These are phyloP conservation scores for Nemopilema nomurai DNA, from an alignment of 30 jellyfish, hydroid and myxozoan species.

Conservation along the genomic window DNA sequence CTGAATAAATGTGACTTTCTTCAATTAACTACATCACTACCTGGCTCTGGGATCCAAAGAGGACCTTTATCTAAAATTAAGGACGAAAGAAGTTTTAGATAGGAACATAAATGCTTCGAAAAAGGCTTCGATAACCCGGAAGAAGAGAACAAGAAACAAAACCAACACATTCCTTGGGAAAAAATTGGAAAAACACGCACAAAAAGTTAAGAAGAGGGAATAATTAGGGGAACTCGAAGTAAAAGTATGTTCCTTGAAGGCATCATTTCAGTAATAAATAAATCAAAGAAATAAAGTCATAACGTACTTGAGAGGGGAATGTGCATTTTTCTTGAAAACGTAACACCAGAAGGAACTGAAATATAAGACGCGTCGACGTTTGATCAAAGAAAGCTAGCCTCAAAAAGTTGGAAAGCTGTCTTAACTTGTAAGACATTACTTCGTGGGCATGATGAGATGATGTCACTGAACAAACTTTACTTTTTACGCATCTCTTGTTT, in stretches of 20 bases:
- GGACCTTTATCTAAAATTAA: constrained; percentile 61
- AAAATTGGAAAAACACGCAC: neutral
- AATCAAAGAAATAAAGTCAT: neutral
- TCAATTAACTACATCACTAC: neutral
- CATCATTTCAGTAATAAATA: too few species aligned
- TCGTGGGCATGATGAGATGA: too few species aligned
- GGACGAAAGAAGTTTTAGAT: neutral
- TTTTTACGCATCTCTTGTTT: too few species aligned
- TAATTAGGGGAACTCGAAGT: too few species aligned
- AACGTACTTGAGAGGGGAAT: constrained; percentile 51
- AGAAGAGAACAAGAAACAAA: neutral
- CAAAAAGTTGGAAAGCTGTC: too few species aligned
- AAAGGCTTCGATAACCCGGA: neutral
- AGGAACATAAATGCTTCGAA: neutral
- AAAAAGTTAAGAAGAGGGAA: neutral
- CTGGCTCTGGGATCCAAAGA: constrained; percentile 93
- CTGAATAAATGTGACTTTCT: too few species aligned
- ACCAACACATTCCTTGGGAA: neutral
- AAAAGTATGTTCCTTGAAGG: too few species aligned
- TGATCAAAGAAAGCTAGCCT: too few species aligned
- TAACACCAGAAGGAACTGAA: constrained; percentile 16
- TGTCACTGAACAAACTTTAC: too few species aligned
- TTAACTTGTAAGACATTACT: too few species aligned
- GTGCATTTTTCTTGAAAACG: constrained; percentile 52
- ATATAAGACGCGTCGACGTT: too few species aligned